A percentile compares a stretch with the other conserved stretches of the same genome.
Evolutionary conservation across 2,797 vertebrate species (phyloP).

Genomic region (Rhabdophis nuchalis): DNA sequence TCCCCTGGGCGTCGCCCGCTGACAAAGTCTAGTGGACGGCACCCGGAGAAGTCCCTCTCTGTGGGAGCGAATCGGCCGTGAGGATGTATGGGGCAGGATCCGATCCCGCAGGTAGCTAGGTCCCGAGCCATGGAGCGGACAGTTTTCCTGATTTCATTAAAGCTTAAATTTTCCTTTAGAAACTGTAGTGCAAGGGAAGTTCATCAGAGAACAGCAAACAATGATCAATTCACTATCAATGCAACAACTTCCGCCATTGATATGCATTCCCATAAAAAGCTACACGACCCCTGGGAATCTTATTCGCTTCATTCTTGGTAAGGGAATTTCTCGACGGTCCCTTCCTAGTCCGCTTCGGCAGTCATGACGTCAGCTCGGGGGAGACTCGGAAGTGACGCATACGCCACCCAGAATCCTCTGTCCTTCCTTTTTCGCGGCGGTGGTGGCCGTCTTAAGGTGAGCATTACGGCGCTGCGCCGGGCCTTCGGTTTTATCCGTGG

Average conservation of each 20-base stretch:
- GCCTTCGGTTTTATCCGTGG: not conserved
- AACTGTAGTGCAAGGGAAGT: too few species aligned
- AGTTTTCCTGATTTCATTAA: not conserved
- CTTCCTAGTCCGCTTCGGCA: fast-evolving
- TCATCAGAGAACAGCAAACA: not conserved
- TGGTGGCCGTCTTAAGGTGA: conserved; percentile 30
- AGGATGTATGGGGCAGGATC: too few species aligned
- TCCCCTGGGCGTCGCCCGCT: too few species aligned
- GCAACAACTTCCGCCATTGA: not conserved
- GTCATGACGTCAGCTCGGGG: not conserved
- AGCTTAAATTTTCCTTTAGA: not conserved
- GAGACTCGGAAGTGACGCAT: not conserved
- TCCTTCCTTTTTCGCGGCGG: conserved; percentile 16
- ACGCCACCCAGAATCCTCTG: not conserved
- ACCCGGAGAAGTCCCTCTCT: too few species aligned
- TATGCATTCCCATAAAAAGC: not conserved
- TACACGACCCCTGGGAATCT: fast-evolving
- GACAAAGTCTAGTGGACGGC: too few species aligned
- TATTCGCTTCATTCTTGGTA: fast-evolving
- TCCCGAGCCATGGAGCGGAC: too few species aligned
- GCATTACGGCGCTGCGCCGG: fast-evolving
- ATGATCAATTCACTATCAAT: not conserved
- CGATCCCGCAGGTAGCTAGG: too few species aligned
- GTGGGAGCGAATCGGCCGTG: too few species aligned
- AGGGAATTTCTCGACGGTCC: not conserved